These are phyloP conservation scores for Cheilinus undulatus DNA, from an alignment of 2,113 vertebrate genomes.

Conservation along the genomic window DNA sequence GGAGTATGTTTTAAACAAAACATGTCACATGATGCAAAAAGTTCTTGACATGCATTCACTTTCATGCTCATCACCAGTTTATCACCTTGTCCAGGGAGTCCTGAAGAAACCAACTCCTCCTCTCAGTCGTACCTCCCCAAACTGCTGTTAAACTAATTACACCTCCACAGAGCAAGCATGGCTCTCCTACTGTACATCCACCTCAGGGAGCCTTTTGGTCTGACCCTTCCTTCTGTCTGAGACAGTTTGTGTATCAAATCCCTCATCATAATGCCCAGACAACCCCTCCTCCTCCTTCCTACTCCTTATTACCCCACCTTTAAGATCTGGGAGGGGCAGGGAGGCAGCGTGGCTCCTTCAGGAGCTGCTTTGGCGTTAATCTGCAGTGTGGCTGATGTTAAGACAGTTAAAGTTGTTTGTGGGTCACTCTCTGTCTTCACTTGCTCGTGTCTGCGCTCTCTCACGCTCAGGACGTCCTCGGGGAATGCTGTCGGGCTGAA, in stretches of 20 bases:
- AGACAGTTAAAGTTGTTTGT: slow-evolving; percentile 68
- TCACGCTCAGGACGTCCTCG: slow-evolving; percentile 24
- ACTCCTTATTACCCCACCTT: slow-evolving; percentile 9
- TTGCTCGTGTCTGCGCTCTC: slow-evolving; percentile 45
- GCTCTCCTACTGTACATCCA: slow-evolving; percentile 50
- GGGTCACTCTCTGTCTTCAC: slow-evolving; percentile 66
- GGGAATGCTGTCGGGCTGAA: slow-evolving; percentile 84
- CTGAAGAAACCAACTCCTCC: not conserved
- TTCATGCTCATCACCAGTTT: slow-evolving; percentile 25
- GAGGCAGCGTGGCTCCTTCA: slow-evolving; percentile 45
- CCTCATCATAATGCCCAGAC: slow-evolving; percentile 21
- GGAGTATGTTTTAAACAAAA: no score
- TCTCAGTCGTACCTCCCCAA: slow-evolving; percentile 27
- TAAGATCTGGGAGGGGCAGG: slow-evolving; percentile 14
- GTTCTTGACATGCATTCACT: not conserved
- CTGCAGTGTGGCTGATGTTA: slow-evolving; percentile 43
- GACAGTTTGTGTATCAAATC: slow-evolving; percentile 12
- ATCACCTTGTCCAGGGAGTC: slow-evolving; percentile 17
- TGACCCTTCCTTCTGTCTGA: slow-evolving; percentile 26
- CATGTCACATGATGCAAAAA: not conserved
- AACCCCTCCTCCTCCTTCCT: slow-evolving; percentile 13
- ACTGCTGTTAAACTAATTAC: slow-evolving; percentile 29
- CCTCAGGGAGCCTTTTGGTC: slow-evolving; percentile 38
- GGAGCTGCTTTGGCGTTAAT: slow-evolving; percentile 59
- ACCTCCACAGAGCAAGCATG: slow-evolving; percentile 12